Percentiles rank a stretch among this genome's conserved stretches.
phyloP scores from a whole-genome alignment of 1,140 invertebrate species.

The Drosophila sucinea region DNA sequence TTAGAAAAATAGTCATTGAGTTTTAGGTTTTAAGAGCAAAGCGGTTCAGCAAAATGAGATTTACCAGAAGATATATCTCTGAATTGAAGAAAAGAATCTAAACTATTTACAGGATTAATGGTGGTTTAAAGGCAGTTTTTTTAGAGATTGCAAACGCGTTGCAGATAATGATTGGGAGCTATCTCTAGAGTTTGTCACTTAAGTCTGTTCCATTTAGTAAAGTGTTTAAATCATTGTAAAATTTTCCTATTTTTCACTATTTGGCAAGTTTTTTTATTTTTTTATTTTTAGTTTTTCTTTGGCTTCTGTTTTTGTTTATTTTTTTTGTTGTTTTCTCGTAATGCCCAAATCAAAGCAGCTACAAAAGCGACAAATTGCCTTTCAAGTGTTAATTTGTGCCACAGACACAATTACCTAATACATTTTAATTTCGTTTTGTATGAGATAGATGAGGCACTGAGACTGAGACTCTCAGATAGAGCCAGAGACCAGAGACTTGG shows the following conservation, averaged over 20 bases:
- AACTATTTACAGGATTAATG: no score
- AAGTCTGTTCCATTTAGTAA: background rate
- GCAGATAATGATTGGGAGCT: background rate
- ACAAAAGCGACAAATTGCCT: slow-evolving; percentile 69
- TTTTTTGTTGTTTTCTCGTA: slow-evolving; percentile 28
- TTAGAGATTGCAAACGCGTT: no score
- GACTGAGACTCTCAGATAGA: slow-evolving; percentile 26
- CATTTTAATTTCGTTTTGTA: slow-evolving; percentile 71
- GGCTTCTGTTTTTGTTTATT: slow-evolving; percentile 16
- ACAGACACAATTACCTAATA: slow-evolving; percentile 79
- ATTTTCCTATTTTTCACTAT: no score
- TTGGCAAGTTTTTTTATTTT: background rate
- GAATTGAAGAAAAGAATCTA: no score
- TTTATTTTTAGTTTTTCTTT: slow-evolving; percentile 5
- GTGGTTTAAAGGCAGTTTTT: no score
- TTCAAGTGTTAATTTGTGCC: slow-evolving; percentile 77
- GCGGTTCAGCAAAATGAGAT: no score
- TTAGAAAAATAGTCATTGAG: no score
- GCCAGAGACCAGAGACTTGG: slow-evolving; percentile 26
- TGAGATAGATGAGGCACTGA: slow-evolving; percentile 39
- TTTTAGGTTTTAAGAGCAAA: no score
- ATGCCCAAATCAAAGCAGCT: slow-evolving; percentile 26
- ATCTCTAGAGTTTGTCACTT: background rate
- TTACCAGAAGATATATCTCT: no score
- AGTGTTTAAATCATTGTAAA: background rate